Conservation (phyloP, 2,113 vertebrate species). For the Larimichthys crocea region DNA sequence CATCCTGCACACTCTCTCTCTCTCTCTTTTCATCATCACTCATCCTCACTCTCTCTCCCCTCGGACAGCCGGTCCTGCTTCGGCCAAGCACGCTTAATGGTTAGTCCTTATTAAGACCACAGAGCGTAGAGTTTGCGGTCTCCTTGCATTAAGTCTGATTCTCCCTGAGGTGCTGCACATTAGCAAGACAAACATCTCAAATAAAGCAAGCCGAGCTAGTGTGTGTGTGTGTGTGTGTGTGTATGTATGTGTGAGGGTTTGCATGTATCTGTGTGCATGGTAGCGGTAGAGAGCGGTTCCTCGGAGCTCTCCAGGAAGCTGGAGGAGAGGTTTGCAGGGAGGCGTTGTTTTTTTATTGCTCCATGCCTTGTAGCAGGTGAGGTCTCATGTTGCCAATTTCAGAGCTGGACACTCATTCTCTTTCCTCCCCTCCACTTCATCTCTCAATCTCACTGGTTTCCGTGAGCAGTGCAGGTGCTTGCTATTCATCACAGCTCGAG, state of each 20-base stretch:
- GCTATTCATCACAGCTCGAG: slow-evolving; percentile 80
- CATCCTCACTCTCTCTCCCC: slow-evolving; percentile 56
- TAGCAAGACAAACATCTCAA: slow-evolving; percentile 81
- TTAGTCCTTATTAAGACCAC: slow-evolving; percentile 72
- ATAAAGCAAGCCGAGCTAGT: slow-evolving; percentile 53
- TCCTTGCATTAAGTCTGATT: slow-evolving; percentile 74
- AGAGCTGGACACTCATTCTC: slow-evolving; percentile 65
- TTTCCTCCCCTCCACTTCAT: slow-evolving; percentile 57
- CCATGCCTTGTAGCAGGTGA: slow-evolving; percentile 80
- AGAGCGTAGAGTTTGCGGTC: slow-evolving; percentile 63
- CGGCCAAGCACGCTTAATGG: slow-evolving; percentile 52
- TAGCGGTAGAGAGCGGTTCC: background rate
- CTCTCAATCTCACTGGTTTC: slow-evolving; percentile 64
- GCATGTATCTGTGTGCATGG: slow-evolving; percentile 26
- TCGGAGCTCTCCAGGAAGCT: slow-evolving; percentile 25
- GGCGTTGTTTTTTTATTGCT: slow-evolving; percentile 71
- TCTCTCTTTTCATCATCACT: slow-evolving; percentile 64
- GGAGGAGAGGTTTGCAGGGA: slow-evolving; percentile 41
- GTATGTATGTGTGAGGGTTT: slow-evolving; percentile 17
- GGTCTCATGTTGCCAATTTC: slow-evolving; percentile 81
- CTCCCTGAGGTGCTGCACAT: slow-evolving; percentile 78
- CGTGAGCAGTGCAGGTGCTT: slow-evolving; percentile 82
- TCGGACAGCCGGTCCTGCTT: slow-evolving; percentile 43
- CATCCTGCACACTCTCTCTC: slow-evolving; percentile 41
- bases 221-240: slow-evolving; percentile 37